Percentiles rank a stretch among this genome's conserved stretches.
phyloP scores from a whole-genome alignment of 1,140 invertebrate genomes.

The Brachionus angularis region DNA sequence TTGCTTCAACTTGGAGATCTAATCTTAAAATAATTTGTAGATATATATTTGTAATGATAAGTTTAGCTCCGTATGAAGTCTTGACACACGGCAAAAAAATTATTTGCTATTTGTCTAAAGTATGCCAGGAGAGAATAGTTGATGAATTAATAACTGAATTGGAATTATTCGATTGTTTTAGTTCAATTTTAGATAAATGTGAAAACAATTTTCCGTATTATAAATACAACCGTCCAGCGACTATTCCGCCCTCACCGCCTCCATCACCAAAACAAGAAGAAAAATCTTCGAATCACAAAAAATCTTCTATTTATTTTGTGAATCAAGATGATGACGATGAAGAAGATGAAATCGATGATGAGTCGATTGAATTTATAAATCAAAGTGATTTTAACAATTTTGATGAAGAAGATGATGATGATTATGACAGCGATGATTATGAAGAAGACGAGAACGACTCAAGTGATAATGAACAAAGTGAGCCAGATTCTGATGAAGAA shows the following conservation, averaged over 20 bases:
- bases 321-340: constrained; percentile 59
- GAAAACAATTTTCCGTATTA: constrained; percentile 26
- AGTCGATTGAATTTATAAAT: constrained; percentile 50
- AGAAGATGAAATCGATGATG: constrained; percentile 45
- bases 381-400: constrained; percentile 46
- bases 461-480: neutral
- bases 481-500: neutral
- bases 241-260: neutral
- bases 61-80: constrained; percentile 86
- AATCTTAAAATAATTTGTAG: constrained; percentile 94
- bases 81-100: constrained; percentile 89
- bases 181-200: neutral
- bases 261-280: constrained; percentile 19
- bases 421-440: neutral
- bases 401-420: neutral
- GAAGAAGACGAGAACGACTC: neutral
- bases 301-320: constrained; percentile 27
- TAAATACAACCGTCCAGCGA: neutral
- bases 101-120: constrained; percentile 80
- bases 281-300: neutral
- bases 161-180: constrained; percentile 47
- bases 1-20: constrained; percentile 86
- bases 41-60: constrained; percentile 92
- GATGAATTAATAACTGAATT: constrained; percentile 95
- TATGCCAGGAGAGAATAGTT: constrained; percentile 79